Conservation (phyloP, 2,888 invertebrate genomes). For the Protonemura montana region DNA sequence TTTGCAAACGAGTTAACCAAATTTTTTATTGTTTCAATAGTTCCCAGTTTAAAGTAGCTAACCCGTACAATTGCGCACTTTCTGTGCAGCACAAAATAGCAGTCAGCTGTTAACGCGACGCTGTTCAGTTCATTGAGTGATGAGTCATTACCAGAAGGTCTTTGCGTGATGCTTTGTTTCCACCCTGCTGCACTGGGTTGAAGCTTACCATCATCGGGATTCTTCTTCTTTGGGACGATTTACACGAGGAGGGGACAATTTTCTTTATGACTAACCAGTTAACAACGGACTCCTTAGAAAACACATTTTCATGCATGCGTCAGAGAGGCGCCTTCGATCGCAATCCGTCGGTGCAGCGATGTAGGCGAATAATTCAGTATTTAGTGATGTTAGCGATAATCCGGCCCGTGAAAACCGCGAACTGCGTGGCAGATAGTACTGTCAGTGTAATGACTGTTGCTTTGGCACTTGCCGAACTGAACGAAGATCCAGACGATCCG, state of each 20-base stretch:
- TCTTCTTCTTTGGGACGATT: neutral
- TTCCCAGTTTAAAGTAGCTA: neutral
- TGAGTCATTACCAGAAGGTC: neutral
- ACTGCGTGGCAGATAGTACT: neutral
- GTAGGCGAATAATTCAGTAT: neutral
- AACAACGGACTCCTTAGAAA: neutral
- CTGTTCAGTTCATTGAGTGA: neutral
- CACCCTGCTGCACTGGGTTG: neutral
- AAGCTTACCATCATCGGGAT: neutral
- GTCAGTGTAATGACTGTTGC: neutral
- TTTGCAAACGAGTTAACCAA: neutral
- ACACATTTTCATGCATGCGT: neutral
- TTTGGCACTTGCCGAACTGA: neutral
- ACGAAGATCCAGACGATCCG: neutral
- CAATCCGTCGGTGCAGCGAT: neutral
- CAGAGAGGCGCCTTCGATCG: neutral
- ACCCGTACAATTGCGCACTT: neutral
- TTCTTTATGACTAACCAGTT: neutral
- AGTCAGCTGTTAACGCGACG: neutral
- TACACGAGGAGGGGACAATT: neutral
- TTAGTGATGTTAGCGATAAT: neutral
- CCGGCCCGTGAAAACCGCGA: neutral
- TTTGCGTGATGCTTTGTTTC: neutral
- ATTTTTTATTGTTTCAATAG: neutral
- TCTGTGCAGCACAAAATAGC: neutral